phyloP scores from a whole-genome alignment of 2,888 invertebrate species.

The Lordiphosa andalusiaca region DNA sequence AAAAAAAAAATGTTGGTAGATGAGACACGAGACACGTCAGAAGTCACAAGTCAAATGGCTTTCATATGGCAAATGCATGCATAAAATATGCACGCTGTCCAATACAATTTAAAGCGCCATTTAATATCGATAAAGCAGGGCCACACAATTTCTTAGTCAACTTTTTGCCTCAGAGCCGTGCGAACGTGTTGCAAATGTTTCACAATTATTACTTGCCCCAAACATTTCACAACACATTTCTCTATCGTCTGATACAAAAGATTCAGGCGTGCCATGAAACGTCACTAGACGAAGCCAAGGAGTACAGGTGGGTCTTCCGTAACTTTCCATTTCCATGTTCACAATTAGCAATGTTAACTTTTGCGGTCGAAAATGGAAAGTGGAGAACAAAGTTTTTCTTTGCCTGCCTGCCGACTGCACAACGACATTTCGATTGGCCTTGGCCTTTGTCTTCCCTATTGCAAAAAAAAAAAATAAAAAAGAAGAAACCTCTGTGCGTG shows the following conservation, averaged over 20 bases:
- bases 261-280: constrained; percentile 68
- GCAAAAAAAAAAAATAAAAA: background rate
- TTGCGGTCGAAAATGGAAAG: constrained; percentile 7
- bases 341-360: constrained; percentile 6
- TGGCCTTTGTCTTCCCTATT: constrained; percentile 52
- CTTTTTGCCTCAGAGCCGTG: constrained; percentile 14
- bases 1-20: constrained; percentile 9
- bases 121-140: constrained; percentile 67
- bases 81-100: constrained; percentile 66
- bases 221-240: constrained; percentile 56
- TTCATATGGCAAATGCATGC: constrained; percentile 40
- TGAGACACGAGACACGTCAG: constrained; percentile 55
- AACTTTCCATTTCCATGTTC: constrained; percentile 17
- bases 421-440: constrained; percentile 65
- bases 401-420: constrained; percentile 14
- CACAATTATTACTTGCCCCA: constrained; percentile 57
- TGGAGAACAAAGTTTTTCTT: constrained; percentile 1
- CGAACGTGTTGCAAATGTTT: constrained; percentile 49
- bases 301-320: constrained; percentile 51
- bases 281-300: constrained; percentile 28
- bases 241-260: constrained; percentile 60
- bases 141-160: constrained; percentile 20
- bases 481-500: constrained; percentile 24
- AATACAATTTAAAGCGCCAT: constrained; percentile 62
- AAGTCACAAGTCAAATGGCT: constrained; percentile 16